Evolutionary conservation across 1,140 invertebrate genomes (phyloP), one percentile per base, ranked within the genome.

Genomic region (Chrysoperla carnea): DNA sequence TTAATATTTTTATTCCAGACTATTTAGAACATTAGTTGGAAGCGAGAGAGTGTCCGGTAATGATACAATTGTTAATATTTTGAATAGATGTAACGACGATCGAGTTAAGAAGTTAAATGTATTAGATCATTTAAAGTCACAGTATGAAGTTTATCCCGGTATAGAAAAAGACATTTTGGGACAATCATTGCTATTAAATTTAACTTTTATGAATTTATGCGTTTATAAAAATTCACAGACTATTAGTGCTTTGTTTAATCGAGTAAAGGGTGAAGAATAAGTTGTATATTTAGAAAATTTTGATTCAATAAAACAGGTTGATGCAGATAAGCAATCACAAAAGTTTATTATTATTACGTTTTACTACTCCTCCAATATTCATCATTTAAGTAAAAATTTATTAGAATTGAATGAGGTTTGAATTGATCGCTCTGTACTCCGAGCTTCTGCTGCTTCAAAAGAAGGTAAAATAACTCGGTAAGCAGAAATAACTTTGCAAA

Each of bases 161-260:
- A 12, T 41, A 2, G n/a, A 8, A 29, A 41, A 41, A 41, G 40
- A 41, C 8, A 28, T 41, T 29, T 33, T 41, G n/a, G 29, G 40
- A 6, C 40, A 41, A 31, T 11, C 40, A 33, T 41, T 41, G 12
- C 29, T 41, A 28, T 33, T 41, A 13, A 31, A 11, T 31, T 29
- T 41, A 12, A 17, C 40, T 2, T 41, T 41, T 41, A 41, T 41
- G 40, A 28, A 41, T 41, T 12, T 41, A 13, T 41, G 40, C 31
- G 15, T 41, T 8, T 14, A 41, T 31, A 23, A 14, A 7, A 41
- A 41, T 41, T 6, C 6, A 31, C n/a, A 29, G 5, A n/a, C 6
- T 41, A 23, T 23, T 23, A 23, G 17, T 23, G 17, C 17, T 23
- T 23, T 23, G 17, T 23, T 23, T 23, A 23, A 23, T 23, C 17